Percentiles rank a stretch among this genome's conserved stretches.
These are phyloP conservation scores for Litoditis marina DNA, from an alignment of 2,888 invertebrate genomes.

Conservation along the genomic window DNA sequence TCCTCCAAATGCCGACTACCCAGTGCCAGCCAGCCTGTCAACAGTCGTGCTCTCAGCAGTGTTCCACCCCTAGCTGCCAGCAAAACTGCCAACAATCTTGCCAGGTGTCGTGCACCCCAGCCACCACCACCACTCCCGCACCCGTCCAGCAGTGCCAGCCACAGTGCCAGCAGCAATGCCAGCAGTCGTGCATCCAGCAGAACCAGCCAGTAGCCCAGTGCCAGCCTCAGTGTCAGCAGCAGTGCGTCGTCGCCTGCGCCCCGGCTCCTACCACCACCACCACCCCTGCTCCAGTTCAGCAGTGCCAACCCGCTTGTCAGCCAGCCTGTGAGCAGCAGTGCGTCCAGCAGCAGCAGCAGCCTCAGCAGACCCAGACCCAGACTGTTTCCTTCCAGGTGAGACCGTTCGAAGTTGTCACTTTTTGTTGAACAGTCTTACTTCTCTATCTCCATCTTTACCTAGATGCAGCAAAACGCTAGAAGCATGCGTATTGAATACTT, in stretches of 20 bases:
- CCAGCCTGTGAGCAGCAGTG: conserved; percentile 17
- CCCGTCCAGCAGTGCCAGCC: conserved; percentile 25
- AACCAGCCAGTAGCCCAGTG: conserved; percentile 33
- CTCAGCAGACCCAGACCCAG: conserved; percentile 20
- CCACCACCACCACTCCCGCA: conserved; percentile 2
- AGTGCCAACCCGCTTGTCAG: conserved; percentile 17
- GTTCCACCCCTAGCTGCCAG: conserved; percentile 6
- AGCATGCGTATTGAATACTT: too few relatives aligned
- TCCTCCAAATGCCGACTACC: conserved; percentile 23
- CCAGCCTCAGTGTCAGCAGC: conserved; percentile 29
- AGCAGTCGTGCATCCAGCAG: conserved; percentile 23
- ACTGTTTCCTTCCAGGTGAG: conserved; percentile 17
- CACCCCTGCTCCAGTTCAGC: conserved; percentile 3
- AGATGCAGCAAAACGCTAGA: too few relatives aligned
- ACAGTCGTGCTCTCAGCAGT: conserved; percentile 20
- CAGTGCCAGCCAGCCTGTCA: conserved; percentile 40
- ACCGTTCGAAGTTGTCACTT: too few relatives aligned
- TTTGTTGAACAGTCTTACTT: too few relatives aligned
- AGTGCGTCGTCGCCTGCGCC: conserved; percentile 3
- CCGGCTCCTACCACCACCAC: conserved; percentile 7
- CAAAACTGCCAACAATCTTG: conserved; percentile 18
- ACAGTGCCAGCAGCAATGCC: conserved; percentile 33
- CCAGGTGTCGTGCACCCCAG: conserved; percentile 2
- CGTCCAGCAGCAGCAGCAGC: conserved; percentile 11
- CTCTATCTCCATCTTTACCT: too few relatives aligned